A percentile compares a stretch with the other conserved stretches of the same genome.
Conservation (phyloP, 2,797 vertebrate genomes). For the Scomberomorus guttatus region DNA sequence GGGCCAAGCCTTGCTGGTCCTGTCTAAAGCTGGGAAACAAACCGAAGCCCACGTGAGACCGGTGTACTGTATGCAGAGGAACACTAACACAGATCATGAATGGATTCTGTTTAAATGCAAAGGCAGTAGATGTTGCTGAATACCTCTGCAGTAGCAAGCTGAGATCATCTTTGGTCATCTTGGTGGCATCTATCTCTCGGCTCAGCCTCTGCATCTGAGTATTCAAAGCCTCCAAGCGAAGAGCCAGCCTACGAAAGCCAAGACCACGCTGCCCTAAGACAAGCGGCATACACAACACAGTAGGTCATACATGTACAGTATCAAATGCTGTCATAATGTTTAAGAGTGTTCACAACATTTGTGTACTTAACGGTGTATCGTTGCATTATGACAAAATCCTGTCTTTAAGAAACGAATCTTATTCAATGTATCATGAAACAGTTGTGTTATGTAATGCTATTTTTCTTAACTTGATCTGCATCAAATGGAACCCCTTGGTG, state of each 20-base stretch:
- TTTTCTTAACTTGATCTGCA: slow-evolving; percentile 38
- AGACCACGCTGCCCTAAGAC: slow-evolving; percentile 61
- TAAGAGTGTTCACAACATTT: not conserved
- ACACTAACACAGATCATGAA: no score
- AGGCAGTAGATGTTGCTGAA: not conserved
- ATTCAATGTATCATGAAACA: slow-evolving; percentile 4
- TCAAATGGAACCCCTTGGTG: not conserved
- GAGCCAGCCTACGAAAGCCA: slow-evolving; percentile 67
- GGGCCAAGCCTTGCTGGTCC: slow-evolving; percentile 74
- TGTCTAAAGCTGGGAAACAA: slow-evolving; percentile 70
- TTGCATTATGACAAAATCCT: not conserved
- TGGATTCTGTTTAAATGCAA: not conserved
- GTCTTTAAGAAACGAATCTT: not conserved
- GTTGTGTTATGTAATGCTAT: slow-evolving; percentile 32
- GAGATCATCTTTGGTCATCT: slow-evolving; percentile 68
- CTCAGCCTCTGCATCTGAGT: slow-evolving; percentile 78
- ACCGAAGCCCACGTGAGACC: not conserved
- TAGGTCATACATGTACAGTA: not conserved
- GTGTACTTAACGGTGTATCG: not conserved
- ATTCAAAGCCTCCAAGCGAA: slow-evolving; percentile 78
- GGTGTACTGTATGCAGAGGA: not conserved
- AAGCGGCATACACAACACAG: not conserved
- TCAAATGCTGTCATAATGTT: not conserved
- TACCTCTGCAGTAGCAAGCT: slow-evolving; percentile 77
- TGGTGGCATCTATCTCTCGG: slow-evolving; percentile 58